Evolutionary conservation across 2,888 invertebrate genomes (phyloP).

Genomic region (Perizoma flavofasciatum): DNA sequence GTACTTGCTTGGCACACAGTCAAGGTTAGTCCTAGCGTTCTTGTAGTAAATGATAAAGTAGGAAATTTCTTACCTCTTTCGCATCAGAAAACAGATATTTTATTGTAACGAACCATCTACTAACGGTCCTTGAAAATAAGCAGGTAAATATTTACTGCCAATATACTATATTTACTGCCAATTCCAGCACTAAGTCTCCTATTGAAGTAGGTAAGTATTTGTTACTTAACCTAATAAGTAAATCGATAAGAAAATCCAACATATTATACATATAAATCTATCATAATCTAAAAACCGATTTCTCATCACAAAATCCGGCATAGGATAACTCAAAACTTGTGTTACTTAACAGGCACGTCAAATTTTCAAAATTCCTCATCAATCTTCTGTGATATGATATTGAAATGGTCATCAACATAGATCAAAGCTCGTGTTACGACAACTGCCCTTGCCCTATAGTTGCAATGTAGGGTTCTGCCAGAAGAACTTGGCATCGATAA

Average conservation of each 20-base stretch:
- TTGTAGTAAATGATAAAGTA: slow-evolving; percentile 28
- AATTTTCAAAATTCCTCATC: not conserved
- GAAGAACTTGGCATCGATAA: slow-evolving; percentile 64
- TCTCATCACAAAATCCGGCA: no score
- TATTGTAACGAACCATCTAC: slow-evolving; percentile 5
- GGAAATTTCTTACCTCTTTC: slow-evolving; percentile 23
- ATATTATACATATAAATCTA: no score
- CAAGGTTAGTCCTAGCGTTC: slow-evolving; percentile 33
- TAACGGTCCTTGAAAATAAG: not conserved
- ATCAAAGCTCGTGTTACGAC: slow-evolving; percentile 33
- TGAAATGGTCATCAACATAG: slow-evolving; percentile 20
- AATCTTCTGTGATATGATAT: slow-evolving; percentile 26
- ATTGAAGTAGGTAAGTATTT: no score
- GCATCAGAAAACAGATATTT: slow-evolving; percentile 16
- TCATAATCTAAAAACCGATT: no score
- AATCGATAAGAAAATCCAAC: no score
- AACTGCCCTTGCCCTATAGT: slow-evolving; percentile 46
- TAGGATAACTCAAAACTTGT: no score
- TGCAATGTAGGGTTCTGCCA: slow-evolving; percentile 68
- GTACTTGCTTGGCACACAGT: slow-evolving; percentile 30
- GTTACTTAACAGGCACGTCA: not conserved
- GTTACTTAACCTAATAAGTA: no score
- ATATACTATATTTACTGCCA: no score
- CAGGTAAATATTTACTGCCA: no score
- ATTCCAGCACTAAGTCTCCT: no score